Evolutionary conservation across 2,113 vertebrate species (phyloP).

Genomic region (Ondatra zibethicus): DNA sequence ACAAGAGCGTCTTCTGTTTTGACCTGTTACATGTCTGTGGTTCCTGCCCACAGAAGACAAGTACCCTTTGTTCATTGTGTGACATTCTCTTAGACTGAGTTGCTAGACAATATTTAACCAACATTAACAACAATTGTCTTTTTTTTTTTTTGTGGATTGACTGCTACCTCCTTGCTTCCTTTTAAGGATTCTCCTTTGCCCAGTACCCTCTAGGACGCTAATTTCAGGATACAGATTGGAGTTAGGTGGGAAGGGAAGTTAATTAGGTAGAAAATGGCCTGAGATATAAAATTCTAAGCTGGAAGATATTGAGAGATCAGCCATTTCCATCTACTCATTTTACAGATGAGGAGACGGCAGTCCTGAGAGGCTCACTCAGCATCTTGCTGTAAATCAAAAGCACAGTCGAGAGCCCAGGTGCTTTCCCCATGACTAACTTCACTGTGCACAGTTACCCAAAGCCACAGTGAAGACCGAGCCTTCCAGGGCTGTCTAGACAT

Average conservation of each 20-base stretch:
- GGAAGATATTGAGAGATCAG: neutral
- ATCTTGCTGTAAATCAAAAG: neutral
- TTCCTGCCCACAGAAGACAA: neutral
- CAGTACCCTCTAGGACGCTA: neutral
- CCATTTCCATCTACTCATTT: neutral
- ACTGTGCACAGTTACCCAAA: neutral
- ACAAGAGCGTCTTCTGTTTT: neutral
- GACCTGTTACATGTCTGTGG: fast-evolving
- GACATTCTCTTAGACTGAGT: neutral
- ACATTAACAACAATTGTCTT: neutral
- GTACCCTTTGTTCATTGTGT: neutral
- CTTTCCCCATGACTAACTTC: neutral
- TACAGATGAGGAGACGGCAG: neutral
- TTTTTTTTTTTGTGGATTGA: neutral
- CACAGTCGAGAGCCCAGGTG: neutral
- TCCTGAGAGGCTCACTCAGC: neutral
- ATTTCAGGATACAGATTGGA: neutral
- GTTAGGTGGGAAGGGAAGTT: neutral
- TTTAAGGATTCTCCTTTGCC: neutral
- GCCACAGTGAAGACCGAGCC: neutral
- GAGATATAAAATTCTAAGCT: neutral
- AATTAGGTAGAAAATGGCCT: constrained; percentile 20
- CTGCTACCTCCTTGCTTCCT: neutral
- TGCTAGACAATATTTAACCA: constrained; percentile 45
- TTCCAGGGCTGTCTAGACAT: neutral